phyloP scores from a whole-genome alignment of 2,888 invertebrate genomes.

The Phaedon cochleariae region DNA sequence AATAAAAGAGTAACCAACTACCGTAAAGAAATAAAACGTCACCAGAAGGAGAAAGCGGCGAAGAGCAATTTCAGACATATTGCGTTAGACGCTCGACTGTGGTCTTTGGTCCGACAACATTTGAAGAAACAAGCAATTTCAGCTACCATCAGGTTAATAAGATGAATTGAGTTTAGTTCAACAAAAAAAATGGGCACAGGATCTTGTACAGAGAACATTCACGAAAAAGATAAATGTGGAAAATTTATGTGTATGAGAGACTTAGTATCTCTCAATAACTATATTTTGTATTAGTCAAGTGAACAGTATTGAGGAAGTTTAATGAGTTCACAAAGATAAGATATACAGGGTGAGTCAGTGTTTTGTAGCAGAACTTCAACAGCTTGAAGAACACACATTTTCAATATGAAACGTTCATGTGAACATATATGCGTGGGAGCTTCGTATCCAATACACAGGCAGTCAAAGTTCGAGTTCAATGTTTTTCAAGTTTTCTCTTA shows the following conservation, averaged over 20 bases:
- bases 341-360: too few relatives aligned
- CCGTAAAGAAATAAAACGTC: slow-evolving; percentile 55
- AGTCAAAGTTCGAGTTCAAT: too few relatives aligned
- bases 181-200: slow-evolving; percentile 4
- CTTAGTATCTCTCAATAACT: too few relatives aligned
- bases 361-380: too few relatives aligned
- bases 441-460: too few relatives aligned
- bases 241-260: background rate
- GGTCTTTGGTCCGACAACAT: slow-evolving; percentile 27
- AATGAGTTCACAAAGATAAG: too few relatives aligned
- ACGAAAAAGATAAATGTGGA: background rate
- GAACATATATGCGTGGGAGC: too few relatives aligned
- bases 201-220: background rate
- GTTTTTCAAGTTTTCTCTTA: too few relatives aligned
- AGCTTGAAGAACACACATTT: too few relatives aligned
- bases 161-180: slow-evolving; percentile 20
- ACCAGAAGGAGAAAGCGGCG: slow-evolving; percentile 49
- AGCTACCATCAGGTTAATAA: slow-evolving; percentile 22
- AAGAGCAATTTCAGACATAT: slow-evolving; percentile 53
- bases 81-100: slow-evolving; percentile 44
- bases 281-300: too few relatives aligned
- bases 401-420: too few relatives aligned
- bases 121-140: slow-evolving; percentile 34
- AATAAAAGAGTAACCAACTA: slow-evolving; percentile 58
- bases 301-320: too few relatives aligned